Conservation (phyloP, 2,113 vertebrate genomes). For the Prunella fulvescens region DNA sequence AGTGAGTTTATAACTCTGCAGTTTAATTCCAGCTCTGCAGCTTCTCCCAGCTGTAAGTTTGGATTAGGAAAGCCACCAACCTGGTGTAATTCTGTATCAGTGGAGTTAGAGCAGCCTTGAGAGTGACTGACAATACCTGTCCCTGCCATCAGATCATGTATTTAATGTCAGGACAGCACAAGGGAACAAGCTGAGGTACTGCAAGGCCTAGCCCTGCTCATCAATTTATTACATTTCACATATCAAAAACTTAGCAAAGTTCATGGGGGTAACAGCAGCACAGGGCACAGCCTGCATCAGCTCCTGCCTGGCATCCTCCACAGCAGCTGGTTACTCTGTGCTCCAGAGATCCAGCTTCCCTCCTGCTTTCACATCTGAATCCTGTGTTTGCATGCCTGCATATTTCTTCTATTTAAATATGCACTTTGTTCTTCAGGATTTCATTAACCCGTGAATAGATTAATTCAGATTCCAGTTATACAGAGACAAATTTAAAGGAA, state of each 20-base stretch:
- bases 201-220: neutral
- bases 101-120: neutral
- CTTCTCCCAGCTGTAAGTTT: neutral
- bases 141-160: neutral
- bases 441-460: conserved; percentile 1
- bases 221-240: neutral
- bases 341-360: neutral
- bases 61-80: neutral
- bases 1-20: neutral
- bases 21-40: neutral
- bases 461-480: neutral
- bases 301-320: neutral
- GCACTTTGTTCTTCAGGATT: conserved; percentile 43
- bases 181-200: neutral
- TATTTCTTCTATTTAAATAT: conserved; percentile 38
- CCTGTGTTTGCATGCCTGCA: neutral
- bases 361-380: neutral
- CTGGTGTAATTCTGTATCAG: neutral
- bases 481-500: neutral
- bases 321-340: neutral
- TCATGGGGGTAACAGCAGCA: neutral
- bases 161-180: neutral
- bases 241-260: neutral
- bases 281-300: neutral
- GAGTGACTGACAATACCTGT: neutral